phyloP scores from a whole-genome alignment of 2,888 invertebrate genomes.

The Erebia ligea region DNA sequence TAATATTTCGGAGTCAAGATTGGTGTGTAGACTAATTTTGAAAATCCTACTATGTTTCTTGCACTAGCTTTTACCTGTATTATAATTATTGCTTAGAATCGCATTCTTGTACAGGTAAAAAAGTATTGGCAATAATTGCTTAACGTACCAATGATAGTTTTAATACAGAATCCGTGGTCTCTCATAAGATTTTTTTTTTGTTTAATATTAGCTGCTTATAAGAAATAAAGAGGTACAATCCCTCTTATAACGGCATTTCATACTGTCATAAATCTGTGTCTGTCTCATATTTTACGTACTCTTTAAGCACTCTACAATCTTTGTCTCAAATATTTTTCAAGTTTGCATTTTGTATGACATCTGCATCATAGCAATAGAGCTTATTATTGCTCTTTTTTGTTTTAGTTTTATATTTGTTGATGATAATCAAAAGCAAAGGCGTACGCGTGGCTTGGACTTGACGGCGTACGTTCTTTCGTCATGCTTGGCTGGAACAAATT shows the following conservation, averaged over 20 bases:
- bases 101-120: not conserved
- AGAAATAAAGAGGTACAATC: not conserved
- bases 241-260: conserved; percentile 36
- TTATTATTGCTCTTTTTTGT: conserved; percentile 16
- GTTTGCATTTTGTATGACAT: conserved; percentile 5
- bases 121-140: too few relatives aligned
- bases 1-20: too few relatives aligned
- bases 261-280: conserved; percentile 60
- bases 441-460: conserved; percentile 72
- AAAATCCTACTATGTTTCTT: too few relatives aligned
- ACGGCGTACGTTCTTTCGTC: conserved; percentile 70
- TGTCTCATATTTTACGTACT: conserved; percentile 56
- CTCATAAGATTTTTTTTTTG: too few relatives aligned
- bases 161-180: too few relatives aligned
- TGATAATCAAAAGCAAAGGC: conserved; percentile 56
- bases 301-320: conserved; percentile 37
- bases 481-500: conserved; percentile 79
- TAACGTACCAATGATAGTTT: too few relatives aligned
- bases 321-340: conserved; percentile 28
- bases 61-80: too few relatives aligned
- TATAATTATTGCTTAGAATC: too few relatives aligned
- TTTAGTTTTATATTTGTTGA: conserved; percentile 36
- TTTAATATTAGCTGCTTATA: not conserved
- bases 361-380: conserved; percentile 10
- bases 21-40: too few relatives aligned